Base-by-base conservation (phyloP, 2,888 invertebrate genomes). In the Rhabditophanes sp. region DNA sequence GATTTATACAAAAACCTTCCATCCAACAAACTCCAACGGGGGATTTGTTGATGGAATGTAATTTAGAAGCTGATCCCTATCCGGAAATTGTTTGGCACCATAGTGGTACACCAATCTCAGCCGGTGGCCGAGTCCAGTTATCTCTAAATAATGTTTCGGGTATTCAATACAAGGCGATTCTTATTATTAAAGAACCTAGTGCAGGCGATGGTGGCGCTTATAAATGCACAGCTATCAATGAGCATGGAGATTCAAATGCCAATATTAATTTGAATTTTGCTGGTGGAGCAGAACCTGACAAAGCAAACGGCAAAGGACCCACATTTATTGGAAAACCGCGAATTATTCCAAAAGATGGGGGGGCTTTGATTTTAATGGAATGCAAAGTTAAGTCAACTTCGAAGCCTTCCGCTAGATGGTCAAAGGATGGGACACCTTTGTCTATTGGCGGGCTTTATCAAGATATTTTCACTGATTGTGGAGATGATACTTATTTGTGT, bases 201-300 rank as follows among this genome's bases (percentile, higher is more conserved):
- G 80, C 80, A 66, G 80, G 82, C 66, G 93, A 96, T 71, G 93
- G 90, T 64, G 96, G 96, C 58, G 84, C 84, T 71, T 96, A 93
- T 21, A 79, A 90, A 67, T 93, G 93, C 75, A 90, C 90, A 71
- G 96, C 93, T 64, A 81, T 87, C 74, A 96, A 96, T 75, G 78
- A 80, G 69, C 80, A 79, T 72, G 96, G 96, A 70, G 93, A 96
- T 75, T 88, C 88, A 74, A 96, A 96, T 75, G 96, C 96, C 64
- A 96, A 93, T 73, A 93, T 96, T 74, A 85, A 90, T 67, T 80
- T 96, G 67, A 96, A 96, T 73, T 87, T 93, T 75, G 84, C 87
- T 81, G 87, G 87, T 47, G 55, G 53, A 26, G 81, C 40, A 25
- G 23, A 37, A 14, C 35, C 44, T 15, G 30, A 39, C 15, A 50